Percentiles rank a stretch among this genome's conserved stretches.
These are phyloP conservation scores for Hyposoter didymator DNA, from an alignment of 2,888 invertebrate genomes.

Conservation along the genomic window DNA sequence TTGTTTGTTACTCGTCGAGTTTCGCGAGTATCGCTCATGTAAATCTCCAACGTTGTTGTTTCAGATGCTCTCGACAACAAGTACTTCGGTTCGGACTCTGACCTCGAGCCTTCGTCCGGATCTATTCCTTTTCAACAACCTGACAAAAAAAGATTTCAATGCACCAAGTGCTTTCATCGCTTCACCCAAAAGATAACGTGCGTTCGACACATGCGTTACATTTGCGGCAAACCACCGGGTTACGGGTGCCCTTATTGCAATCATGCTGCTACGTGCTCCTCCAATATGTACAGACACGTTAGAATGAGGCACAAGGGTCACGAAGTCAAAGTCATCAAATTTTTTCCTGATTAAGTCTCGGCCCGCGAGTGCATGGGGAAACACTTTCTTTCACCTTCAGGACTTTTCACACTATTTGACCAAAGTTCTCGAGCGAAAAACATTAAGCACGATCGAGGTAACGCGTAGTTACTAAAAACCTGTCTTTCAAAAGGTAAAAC, in stretches of 20 bases:
- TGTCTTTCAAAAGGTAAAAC: not conserved
- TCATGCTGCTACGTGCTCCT: constrained; percentile 64
- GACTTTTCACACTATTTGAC: not conserved
- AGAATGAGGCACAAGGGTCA: constrained; percentile 68
- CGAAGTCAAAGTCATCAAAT: constrained; percentile 65
- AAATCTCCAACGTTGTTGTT: constrained; percentile 54
- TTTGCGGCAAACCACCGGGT: constrained; percentile 76
- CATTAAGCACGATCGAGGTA: not conserved
- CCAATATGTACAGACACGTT: constrained; percentile 69
- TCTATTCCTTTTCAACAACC: constrained; percentile 23
- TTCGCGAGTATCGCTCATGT: constrained; percentile 35
- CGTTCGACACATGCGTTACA: constrained; percentile 76
- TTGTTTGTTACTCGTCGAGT: constrained; percentile 1
- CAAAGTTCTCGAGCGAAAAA: not conserved
- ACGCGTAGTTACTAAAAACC: not conserved
- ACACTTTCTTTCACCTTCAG: not conserved
- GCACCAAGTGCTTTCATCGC: constrained; percentile 64
- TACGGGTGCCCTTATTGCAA: constrained; percentile 73
- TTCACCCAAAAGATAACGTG: constrained; percentile 66
- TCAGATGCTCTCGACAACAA: constrained; percentile 52
- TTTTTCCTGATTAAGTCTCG: constrained; percentile 35
- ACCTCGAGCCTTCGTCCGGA: constrained; percentile 43
- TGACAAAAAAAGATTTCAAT: constrained; percentile 58
- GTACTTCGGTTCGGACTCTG: constrained; percentile 36
- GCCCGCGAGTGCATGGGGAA: not conserved